These are phyloP conservation scores for Campopleginae sp. DNA, from an alignment of 2,888 invertebrate species.

Conservation along the genomic window DNA sequence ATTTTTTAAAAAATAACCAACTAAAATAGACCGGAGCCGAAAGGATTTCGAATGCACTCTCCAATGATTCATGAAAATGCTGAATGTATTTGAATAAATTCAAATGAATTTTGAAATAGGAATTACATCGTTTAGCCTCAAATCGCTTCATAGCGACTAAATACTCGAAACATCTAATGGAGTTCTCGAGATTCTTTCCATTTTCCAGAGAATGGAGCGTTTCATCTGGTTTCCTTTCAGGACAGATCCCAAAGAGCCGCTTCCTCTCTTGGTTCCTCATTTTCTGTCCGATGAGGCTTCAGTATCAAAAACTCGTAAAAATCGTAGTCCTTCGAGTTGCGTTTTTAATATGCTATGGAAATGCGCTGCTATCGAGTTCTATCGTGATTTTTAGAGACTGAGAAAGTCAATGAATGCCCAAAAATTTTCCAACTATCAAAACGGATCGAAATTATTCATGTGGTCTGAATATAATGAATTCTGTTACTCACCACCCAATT, in stretches of 20 bases:
- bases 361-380: no score
- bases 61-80: background rate
- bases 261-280: background rate
- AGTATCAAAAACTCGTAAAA: no score
- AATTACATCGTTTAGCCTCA: background rate
- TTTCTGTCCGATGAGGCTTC: background rate
- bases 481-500: background rate
- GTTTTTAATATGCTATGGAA: no score
- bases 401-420: background rate
- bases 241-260: no score
- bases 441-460: background rate
- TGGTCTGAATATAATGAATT: background rate
- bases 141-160: background rate
- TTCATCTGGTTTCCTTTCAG: background rate
- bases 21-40: background rate
- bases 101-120: no score
- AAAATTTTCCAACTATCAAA: background rate
- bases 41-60: background rate
- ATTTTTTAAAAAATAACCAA: background rate
- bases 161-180: background rate
- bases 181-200: background rate
- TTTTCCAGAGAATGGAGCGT: background rate
- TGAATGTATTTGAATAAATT: background rate
- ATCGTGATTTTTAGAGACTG: background rate
- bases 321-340: no score